Conservation (phyloP, 2,113 vertebrate species). For the Onychostoma macrolepis region DNA sequence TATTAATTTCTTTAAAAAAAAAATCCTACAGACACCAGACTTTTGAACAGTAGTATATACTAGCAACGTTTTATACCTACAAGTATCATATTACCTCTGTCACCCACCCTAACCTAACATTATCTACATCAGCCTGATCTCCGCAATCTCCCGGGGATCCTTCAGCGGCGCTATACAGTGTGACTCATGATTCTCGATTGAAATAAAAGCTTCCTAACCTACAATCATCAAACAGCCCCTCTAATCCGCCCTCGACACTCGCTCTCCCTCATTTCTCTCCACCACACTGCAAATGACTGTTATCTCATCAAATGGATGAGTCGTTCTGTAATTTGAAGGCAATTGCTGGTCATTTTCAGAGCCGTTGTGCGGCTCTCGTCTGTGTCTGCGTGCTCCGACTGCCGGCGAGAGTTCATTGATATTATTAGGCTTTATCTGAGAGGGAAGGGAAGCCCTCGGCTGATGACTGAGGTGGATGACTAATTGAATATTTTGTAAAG, state of each 20-base stretch:
- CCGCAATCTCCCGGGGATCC: slow-evolving; percentile 10
- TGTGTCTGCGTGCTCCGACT: background rate
- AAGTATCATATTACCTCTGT: background rate
- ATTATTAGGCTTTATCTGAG: slow-evolving; percentile 30
- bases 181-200: slow-evolving; percentile 27
- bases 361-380: background rate
- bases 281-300: slow-evolving; percentile 2
- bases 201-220: slow-evolving; percentile 32
- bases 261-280: background rate
- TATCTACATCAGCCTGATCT: slow-evolving; percentile 5
- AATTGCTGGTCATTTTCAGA: slow-evolving; percentile 44
- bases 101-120: background rate
- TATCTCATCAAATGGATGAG: slow-evolving; percentile 47
- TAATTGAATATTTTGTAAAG: slow-evolving; percentile 15
- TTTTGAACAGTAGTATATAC: background rate
- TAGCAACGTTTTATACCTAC: background rate
- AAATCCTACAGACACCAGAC: background rate
- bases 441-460: background rate
- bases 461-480: background rate
- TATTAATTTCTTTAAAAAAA: background rate
- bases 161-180: background rate
- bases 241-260: slow-evolving; percentile 12
- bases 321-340: slow-evolving; percentile 36
- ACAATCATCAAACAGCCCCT: slow-evolving; percentile 8
- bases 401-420: slow-evolving; percentile 17